These are phyloP conservation scores for Nibea coibor DNA, from an alignment of 2,113 vertebrate species.

Conservation along the genomic window DNA sequence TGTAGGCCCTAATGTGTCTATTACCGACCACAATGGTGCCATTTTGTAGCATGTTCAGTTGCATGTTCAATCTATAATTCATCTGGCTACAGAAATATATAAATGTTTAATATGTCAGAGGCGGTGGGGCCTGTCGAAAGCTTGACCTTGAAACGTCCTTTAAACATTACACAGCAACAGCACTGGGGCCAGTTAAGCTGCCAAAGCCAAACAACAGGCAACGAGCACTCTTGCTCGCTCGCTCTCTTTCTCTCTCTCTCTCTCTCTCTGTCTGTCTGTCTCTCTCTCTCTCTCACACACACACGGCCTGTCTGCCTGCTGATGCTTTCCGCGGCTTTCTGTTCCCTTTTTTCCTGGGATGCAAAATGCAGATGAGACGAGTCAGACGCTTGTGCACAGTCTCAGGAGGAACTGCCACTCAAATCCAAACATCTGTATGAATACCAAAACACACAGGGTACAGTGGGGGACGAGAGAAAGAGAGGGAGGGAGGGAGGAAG, in stretches of 20 bases:
- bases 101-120: constrained; percentile 79
- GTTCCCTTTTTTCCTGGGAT: constrained; percentile 78
- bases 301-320: constrained; percentile 53
- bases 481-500: constrained; percentile 21
- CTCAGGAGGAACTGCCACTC: constrained; percentile 84
- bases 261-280: too few species aligned
- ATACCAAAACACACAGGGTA: constrained; percentile 80
- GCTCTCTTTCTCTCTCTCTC: too few species aligned
- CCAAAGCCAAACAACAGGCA: constrained; percentile 68
- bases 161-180: constrained; percentile 76
- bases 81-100: constrained; percentile 74
- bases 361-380: constrained; percentile 86
- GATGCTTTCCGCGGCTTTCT: constrained; percentile 66
- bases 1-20: constrained; percentile 67
- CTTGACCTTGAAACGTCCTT: constrained; percentile 85
- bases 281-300: constrained; percentile 12
- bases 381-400: constrained; percentile 79
- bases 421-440: constrained; percentile 82
- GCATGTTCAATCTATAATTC: constrained; percentile 79
- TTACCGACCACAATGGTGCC: constrained; percentile 65
- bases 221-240: too few species aligned
- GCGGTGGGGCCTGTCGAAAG: constrained; percentile 71
- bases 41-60: constrained; percentile 76
- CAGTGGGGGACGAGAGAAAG: constrained; percentile 64
- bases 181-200: constrained; percentile 72